Evolutionary conservation across 2,888 invertebrate species (phyloP), one percentile per base, ranked within the genome.

Genomic region (Epinotia bilunana): DNA sequence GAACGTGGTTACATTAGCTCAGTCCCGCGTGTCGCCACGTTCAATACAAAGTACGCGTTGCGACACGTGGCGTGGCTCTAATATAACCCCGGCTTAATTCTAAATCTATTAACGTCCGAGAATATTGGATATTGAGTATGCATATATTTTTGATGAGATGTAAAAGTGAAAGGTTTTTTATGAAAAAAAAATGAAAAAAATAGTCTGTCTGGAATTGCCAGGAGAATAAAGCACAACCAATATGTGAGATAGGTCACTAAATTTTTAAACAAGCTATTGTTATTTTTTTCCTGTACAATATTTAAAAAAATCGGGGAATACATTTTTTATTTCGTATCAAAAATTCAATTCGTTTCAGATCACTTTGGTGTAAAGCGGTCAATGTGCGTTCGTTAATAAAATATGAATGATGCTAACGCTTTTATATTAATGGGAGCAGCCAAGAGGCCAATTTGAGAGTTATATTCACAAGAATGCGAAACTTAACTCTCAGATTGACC

Each of bases 321-420:
- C 23, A 68, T 64, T 57, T 57, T 63, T 1, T 39, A 49, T 71
- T 39, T 62, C 49, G 11, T 16, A 62, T 71, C 39, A 71, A 62
- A 63, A 55, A 39, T 63, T 55, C 71, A 71, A 43, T 55, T 28
- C 57, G 13, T 72, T 72, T 23, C 5, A 39, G 57, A 63, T 72
- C 43, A n/a, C 63, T 72, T 72, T 55, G 23, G 9, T 43, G 43
- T 55, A 57, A 57, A 72, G 46, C 70, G 70, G 61, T 49, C 49
- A 33, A 49, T 49, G 53, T 68, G 20, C 18, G 43, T 55, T 39
- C 23, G 43, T 55, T 58, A 58, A 71, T 71, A 71, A 3, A 71
- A 53, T 71, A 71, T 71, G 60, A 60, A 70, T 28, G n/a, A 28
- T 23, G 53, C 49, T 49, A 49, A 71, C 28, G 53, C 5, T 61